Evolutionary conservation across 2,888 invertebrate species (phyloP), one percentile per base, ranked within the genome.

Genomic region (Drosophila niveifrons): DNA sequence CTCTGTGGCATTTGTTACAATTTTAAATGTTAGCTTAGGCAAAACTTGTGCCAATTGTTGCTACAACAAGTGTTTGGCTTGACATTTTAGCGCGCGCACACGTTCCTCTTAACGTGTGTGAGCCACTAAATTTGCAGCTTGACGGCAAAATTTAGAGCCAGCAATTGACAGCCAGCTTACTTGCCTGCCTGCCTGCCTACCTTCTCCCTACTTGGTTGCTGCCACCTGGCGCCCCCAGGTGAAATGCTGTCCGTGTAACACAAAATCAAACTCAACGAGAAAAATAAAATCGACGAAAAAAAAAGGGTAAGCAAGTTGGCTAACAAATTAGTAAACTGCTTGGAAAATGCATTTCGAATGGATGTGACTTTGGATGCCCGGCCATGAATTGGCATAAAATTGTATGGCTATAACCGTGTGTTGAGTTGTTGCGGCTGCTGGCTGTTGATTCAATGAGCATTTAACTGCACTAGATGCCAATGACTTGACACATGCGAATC

Each of bases 401-500:
- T 50, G 65, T 66, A 11, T 65, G 48, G 46, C 53, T 58, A 47
- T 57, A 47, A 47, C 34, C 46, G 36, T 53, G 46, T 61, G 70
- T 46, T 62, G 57, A 58, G 71, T 64, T 65, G 66, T 66, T 65
- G 73, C 50, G 51, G 63, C 75, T 68, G 72, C 69, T 72, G 79
- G 29, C 46, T 56, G 62, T 46, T 55, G 65, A 72, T 76, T 80
- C 88, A 80, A 76, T 84, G 75, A 80, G 77, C 79, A 81, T 83
- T 83, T 81, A 82, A 78, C 75, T 88, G 88, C 90, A 89, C 88
- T 88, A 88, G 82, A 88, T 89, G 88, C 88, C 88, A 88, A 86
- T 86, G 88, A 82, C 88, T 89, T 88, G 88, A 88, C 84, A 84
- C 84, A 80, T 88, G 88, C 80, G 88, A 88, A 89, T 88, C 88